These are phyloP conservation scores for Aptenodytes patagonicus DNA, from an alignment of 2,113 vertebrate genomes.

Conservation along the genomic window DNA sequence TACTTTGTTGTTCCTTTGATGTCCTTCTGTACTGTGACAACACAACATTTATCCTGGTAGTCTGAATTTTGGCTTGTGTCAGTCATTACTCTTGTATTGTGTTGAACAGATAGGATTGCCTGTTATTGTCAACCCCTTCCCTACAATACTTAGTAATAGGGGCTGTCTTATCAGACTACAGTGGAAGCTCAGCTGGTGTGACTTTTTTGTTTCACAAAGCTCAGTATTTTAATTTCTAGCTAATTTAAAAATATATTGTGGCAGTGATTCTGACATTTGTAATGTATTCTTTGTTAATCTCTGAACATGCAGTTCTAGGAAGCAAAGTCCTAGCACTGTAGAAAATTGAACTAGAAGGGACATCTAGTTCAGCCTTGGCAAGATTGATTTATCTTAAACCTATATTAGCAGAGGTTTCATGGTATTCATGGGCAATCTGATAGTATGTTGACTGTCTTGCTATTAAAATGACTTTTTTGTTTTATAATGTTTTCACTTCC, in stretches of 20 bases:
- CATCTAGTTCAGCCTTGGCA: not conserved
- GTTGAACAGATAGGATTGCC: not conserved
- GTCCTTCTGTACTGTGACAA: not conserved
- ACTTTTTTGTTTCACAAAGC: not conserved
- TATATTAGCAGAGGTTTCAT: not conserved
- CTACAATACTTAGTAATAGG: not conserved
- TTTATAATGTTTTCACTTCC: not conserved
- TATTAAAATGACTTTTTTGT: not conserved
- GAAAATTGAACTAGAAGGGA: not conserved
- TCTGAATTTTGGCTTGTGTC: not conserved
- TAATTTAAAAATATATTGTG: not conserved
- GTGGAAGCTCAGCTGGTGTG: not conserved
- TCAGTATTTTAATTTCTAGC: not conserved
- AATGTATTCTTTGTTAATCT: not conserved
- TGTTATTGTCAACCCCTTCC: not conserved
- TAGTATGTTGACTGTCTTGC: not conserved
- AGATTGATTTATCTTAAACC: not conserved
- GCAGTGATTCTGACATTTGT: not conserved
- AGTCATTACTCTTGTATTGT: not conserved
- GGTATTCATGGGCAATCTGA: not conserved
- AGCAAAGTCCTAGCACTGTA: not conserved
- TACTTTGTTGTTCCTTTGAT: not conserved
- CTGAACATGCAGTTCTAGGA: not conserved
- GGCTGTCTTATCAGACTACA: not conserved
- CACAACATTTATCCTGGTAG: not conserved